Conservation (phyloP, 2,797 vertebrate genomes). For the Hapalemur alaotrensis region DNA sequence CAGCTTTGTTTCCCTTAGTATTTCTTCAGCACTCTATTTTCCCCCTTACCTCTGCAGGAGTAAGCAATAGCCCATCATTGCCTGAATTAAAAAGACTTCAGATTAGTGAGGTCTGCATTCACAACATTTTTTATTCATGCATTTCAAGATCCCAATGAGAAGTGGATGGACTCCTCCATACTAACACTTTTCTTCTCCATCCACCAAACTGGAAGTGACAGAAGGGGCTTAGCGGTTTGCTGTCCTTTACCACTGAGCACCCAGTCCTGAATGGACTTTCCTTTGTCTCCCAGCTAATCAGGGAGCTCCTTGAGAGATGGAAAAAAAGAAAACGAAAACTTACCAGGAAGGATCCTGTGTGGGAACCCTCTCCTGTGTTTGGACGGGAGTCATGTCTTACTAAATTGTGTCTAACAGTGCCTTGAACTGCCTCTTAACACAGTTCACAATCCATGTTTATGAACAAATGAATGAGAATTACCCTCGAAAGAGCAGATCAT, state of each 20-base stretch:
- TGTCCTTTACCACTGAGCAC: neutral
- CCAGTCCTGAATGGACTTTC: neutral
- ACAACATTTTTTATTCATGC: neutral
- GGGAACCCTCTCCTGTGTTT: neutral
- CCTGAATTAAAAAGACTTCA: neutral
- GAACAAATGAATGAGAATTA: neutral
- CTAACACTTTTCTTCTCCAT: neutral
- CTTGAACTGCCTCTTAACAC: neutral
- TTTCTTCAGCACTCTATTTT: neutral
- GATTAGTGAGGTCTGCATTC: neutral
- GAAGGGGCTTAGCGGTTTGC: neutral
- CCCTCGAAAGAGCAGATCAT: neutral
- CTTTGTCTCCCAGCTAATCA: conserved; percentile 12
- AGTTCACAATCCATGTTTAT: neutral
- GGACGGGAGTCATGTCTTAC: neutral
- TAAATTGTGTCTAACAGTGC: neutral
- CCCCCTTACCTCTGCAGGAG: neutral
- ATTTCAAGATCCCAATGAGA: neutral
- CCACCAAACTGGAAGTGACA: neutral
- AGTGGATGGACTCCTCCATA: neutral
- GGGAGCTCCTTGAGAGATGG: neutral
- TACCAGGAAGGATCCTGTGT: neutral
- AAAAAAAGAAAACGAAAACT: neutral
- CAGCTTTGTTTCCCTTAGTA: neutral
- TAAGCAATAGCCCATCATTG: neutral